Conservation (phyloP, 2,797 vertebrate species). For the Ctenopoma kingsleyae region DNA sequence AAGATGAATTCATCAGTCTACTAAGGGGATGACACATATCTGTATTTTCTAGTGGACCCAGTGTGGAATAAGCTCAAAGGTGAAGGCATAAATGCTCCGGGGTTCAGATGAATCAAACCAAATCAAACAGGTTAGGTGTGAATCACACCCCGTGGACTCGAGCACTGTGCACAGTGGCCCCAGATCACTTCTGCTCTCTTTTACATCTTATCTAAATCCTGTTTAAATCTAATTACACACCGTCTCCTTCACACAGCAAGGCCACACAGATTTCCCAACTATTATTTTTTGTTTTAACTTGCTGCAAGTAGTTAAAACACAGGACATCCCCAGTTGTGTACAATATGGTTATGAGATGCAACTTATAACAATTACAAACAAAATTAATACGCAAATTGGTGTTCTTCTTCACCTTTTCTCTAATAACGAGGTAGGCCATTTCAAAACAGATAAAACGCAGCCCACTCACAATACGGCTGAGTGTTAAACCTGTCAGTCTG, state of each 20-base stretch:
- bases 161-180: not conserved
- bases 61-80: conserved; percentile 7
- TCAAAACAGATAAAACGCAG: conserved; percentile 1
- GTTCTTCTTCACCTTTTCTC: not conserved
- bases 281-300: conserved; percentile 7
- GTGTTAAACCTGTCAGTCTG: conserved; percentile 2
- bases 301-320: not conserved
- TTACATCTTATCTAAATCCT: too few relatives aligned
- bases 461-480: not conserved
- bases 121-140: conserved; percentile 18
- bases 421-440: not conserved
- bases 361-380: not conserved
- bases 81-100: conserved; percentile 1
- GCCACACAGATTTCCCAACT: conserved; percentile 6
- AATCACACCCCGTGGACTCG: conserved; percentile 24
- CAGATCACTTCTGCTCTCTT: conserved; percentile 14
- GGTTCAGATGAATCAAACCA: conserved; percentile 25
- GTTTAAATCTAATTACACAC: conserved; percentile 1
- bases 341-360: not conserved
- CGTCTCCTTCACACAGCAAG: conserved; percentile 3
- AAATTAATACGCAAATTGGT: not conserved
- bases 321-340: too few relatives aligned
- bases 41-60: not conserved
- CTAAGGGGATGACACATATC: not conserved
- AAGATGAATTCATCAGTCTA: not conserved